Conservation (phyloP, 2,888 invertebrate species). For the Dendrolimus pini region DNA sequence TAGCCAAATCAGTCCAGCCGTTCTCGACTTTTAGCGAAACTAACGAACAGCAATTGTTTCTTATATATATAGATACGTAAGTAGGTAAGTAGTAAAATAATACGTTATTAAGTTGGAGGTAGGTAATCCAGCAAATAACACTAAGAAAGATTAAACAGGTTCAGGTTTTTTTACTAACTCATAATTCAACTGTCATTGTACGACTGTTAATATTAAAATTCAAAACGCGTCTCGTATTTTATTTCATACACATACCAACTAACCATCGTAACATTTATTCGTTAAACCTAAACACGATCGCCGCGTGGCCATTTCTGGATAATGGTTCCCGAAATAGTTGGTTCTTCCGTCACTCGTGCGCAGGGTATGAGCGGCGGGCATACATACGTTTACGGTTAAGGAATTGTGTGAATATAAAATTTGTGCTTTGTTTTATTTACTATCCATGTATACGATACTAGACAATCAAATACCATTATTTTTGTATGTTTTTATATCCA, state of each 20-base stretch:
- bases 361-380: background rate
- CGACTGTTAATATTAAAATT: slow-evolving; percentile 9
- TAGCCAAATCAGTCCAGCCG: no score
- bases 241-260: slow-evolving; percentile 12
- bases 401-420: background rate
- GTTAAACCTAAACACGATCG: slow-evolving; percentile 60
- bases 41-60: no score
- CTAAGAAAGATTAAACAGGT: no score
- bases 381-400: background rate
- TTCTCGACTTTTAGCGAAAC: no score
- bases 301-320: slow-evolving; percentile 64
- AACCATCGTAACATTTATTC: slow-evolving; percentile 34
- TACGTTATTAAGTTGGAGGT: no score
- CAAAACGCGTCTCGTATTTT: slow-evolving; percentile 19
- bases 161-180: no score
- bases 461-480: no score
- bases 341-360: slow-evolving; percentile 43
- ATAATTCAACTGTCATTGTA: background rate
- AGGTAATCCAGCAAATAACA: no score
- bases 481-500: no score
- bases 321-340: slow-evolving; percentile 60
- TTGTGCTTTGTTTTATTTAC: background rate
- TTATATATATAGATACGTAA: no score
- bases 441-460: no score
- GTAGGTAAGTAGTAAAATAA: no score